Base-by-base conservation (phyloP, 2,797 vertebrate species). In the Muraenolepis orangiensis region DNA sequence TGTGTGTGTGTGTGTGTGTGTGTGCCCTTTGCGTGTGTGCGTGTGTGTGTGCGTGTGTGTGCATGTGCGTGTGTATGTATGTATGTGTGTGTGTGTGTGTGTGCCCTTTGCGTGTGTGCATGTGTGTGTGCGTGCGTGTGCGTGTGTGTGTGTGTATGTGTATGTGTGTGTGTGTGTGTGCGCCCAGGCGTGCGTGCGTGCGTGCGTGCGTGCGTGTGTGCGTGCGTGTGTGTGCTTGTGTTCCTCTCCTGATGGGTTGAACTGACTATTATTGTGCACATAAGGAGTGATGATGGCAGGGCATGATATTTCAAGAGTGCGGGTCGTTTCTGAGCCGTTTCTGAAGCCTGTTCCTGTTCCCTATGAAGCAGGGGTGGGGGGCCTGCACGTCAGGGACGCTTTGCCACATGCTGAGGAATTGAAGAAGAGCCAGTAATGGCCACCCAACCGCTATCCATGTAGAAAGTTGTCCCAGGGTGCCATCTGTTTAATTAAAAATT, bases 401-500 rank as follows among this genome's bases (percentile, higher is more conserved):
- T 73, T 68, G 0, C 40, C 18, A 2, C 36, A 72, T 75, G 71
- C 71, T 71, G 40, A n/a, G 32, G 76, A 69, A 64, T 51, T n/a
- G n/a, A n/a, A 34, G 75, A 71, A 64, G 68, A 57, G 72, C 73
- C 34, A 1, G 0, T 20, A 36, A 42, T 69, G 73, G 73, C 72
- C 70, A 57, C 72, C 30, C 11, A 0, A 40, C 0, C 42, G 68
- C 71, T 74, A 73, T 72, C 7, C 14, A 72, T 73, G 72, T 46
- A 74, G 82, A 38, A 75, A 78, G 84, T 70, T 80, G 72, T 78
- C 69, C 79, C 64, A 0, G 72, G 72, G 72, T 42, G 66, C 72
- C 80, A 84, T 86, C 87, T 88, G 84, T 80, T 90, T 86, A 73
- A 84, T 85, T 84, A 88, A 90, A 87, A 80, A 86, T 75, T 31